Base-by-base conservation (phyloP, 2,888 invertebrate genomes). In the Eupithecia insigniata region DNA sequence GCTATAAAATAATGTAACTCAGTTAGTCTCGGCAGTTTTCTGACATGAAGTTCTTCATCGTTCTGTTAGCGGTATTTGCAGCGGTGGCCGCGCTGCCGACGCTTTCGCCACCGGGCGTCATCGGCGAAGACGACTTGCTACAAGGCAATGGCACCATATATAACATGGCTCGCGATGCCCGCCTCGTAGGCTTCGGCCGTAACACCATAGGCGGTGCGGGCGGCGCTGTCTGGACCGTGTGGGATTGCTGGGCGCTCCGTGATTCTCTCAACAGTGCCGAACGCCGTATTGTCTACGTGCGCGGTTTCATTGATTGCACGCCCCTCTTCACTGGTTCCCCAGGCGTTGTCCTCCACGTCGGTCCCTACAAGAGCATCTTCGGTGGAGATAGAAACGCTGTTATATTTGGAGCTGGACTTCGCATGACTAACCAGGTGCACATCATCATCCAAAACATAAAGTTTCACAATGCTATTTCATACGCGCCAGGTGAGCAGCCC, bases 161-260 rank as follows among this genome's bases (percentile, higher is more conserved):
- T 18, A 1, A 26, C n/a, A 22, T 5, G 46, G 46, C 51, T 6
- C 64, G 67, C 30, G 43, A 67, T n/a, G 43, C 28, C 5, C 66
- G 70, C 1, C 51, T 71, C 0, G 46, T 60, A 14, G 74, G 73
- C 22, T 28, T 72, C 51, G 62, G 51, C 3, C 39, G 18, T 14
- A 61, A 70, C 22, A 75, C 72, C 32, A 2, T 1, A 6, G 78
- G 78, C 2, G 78, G 78, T 7, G 18, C 22, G 2, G 71, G 73
- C 2, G 78, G 78, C 16, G 67, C 73, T 0, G 58, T 67, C 66
- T 73, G 78, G 75, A 78, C 73, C 26, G 78, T 75, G n/a, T 75
- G 69, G 70, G 75, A 78, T 51, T n/a, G 71, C 22, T 76, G 66
- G 64, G 72, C 76, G 22, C 73, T 78, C 30, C 67, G 73, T 1